These are phyloP conservation scores for Clistopyga incitator DNA, from an alignment of 2,888 invertebrate species.

Conservation along the genomic window DNA sequence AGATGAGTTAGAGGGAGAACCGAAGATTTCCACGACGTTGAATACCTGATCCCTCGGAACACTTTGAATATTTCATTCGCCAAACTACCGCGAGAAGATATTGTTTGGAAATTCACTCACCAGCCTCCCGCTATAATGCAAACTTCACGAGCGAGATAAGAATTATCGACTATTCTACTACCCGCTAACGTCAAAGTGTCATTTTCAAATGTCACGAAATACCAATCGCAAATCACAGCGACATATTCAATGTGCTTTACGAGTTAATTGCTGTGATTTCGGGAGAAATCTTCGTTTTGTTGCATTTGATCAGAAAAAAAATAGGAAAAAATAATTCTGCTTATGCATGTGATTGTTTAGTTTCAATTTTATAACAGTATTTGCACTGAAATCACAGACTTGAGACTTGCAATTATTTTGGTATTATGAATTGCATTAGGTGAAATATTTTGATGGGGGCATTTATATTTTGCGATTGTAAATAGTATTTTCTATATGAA, in stretches of 20 bases:
- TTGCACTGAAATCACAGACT: no score
- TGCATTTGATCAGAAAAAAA: neutral
- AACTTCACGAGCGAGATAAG: constrained; percentile 4
- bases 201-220: neutral
- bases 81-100: constrained; percentile 54
- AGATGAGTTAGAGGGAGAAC: constrained; percentile 56
- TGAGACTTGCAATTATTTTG: no score
- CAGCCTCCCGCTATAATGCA: neutral
- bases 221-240: neutral
- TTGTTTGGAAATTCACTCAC: constrained; percentile 57
- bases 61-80: constrained; percentile 60
- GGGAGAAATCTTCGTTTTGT: neutral
- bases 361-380: neutral
- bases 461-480: no score
- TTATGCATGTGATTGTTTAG: neutral
- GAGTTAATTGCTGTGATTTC: neutral
- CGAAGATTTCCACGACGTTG: constrained; percentile 36
- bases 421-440: no score
- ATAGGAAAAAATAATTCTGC: neutral
- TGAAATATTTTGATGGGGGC: no score
- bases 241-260: no score
- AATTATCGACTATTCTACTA: constrained; percentile 10
- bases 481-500: no score
- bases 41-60: constrained; percentile 45
- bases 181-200: neutral